phyloP scores from a whole-genome alignment of 2,888 invertebrate species.

The Chouioia cunea region DNA sequence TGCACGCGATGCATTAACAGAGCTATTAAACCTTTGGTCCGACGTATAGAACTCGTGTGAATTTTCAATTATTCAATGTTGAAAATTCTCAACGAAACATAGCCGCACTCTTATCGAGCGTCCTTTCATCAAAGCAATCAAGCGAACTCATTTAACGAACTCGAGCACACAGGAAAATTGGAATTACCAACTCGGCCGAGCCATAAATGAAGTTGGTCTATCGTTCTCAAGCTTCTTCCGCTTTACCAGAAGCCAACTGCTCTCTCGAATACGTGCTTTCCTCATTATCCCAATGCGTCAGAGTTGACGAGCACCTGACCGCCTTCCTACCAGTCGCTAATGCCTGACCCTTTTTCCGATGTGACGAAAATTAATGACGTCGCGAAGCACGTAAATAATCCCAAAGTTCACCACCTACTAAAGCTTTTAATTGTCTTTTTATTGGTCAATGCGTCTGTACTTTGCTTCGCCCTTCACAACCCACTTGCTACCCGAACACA shows the following conservation, averaged over 20 bases:
- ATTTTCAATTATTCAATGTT: slow-evolving; percentile 12
- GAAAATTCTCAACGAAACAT: background rate
- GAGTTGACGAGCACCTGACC: too few relatives aligned
- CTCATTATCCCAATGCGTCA: slow-evolving; percentile 27
- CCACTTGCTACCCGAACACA: too few relatives aligned
- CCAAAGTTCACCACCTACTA: too few relatives aligned
- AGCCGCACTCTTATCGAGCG: background rate
- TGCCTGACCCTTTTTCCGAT: too few relatives aligned
- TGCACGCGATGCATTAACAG: too few relatives aligned
- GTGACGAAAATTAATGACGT: too few relatives aligned
- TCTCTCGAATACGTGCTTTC: slow-evolving; percentile 23
- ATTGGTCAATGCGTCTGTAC: too few relatives aligned
- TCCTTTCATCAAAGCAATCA: slow-evolving; percentile 43
- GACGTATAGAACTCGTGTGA: background rate
- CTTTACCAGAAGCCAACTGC: slow-evolving; percentile 6
- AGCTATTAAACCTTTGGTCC: too few relatives aligned
- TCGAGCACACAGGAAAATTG: slow-evolving; percentile 25
- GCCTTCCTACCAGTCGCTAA: too few relatives aligned
- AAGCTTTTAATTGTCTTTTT: too few relatives aligned
- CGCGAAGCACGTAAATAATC: too few relatives aligned
- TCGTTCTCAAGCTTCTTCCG: slow-evolving; percentile 25
- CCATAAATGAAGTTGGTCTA: slow-evolving; percentile 39
- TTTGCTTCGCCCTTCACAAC: too few relatives aligned
- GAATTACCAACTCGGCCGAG: slow-evolving; percentile 28
- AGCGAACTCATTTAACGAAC: slow-evolving; percentile 58